A percentile compares a stretch with the other conserved stretches of the same genome.
Conservation (phyloP, 2,113 vertebrate genomes). For the Cheilinus undulatus region DNA sequence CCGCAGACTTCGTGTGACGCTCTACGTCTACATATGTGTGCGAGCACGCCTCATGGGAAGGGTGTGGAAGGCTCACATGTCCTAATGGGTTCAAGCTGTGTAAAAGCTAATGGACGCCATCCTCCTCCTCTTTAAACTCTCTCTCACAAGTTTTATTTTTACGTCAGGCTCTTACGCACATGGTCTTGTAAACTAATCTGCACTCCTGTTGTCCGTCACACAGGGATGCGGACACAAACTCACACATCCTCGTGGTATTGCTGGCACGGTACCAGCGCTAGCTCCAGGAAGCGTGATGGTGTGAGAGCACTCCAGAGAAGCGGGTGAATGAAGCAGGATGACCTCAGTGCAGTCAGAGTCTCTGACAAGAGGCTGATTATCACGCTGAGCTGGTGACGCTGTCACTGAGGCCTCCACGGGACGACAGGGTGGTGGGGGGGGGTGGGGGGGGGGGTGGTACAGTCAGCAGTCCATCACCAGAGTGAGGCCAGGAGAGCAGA, state of each 20-base stretch:
- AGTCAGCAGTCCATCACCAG: conserved; percentile 29
- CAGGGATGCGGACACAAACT: conserved; percentile 15
- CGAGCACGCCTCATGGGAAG: conserved; percentile 38
- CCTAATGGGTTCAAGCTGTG: conserved; percentile 76
- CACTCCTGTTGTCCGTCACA: background rate
- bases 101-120: conserved; percentile 54
- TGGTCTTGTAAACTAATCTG: conserved; percentile 32
- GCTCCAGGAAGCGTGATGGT: conserved; percentile 47
- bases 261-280: conserved; percentile 26
- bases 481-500: background rate
- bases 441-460: conserved; percentile 1
- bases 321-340: conserved; percentile 63
- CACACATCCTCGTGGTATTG: conserved; percentile 9
- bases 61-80: conserved; percentile 59
- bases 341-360: conserved; percentile 62
- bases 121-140: conserved; percentile 10
- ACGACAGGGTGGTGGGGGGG: background rate
- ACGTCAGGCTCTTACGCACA: conserved; percentile 39
- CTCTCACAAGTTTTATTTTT: conserved; percentile 1
- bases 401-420: conserved; percentile 59
- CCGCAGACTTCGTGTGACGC: conserved; percentile 48
- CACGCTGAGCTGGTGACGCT: conserved; percentile 61
- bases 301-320: conserved; percentile 37
- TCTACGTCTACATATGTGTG: conserved; percentile 15
- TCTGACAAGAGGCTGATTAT: conserved; percentile 78